phyloP scores from a whole-genome alignment of 2,113 vertebrate genomes.

The Odontesthes bonariensis region DNA sequence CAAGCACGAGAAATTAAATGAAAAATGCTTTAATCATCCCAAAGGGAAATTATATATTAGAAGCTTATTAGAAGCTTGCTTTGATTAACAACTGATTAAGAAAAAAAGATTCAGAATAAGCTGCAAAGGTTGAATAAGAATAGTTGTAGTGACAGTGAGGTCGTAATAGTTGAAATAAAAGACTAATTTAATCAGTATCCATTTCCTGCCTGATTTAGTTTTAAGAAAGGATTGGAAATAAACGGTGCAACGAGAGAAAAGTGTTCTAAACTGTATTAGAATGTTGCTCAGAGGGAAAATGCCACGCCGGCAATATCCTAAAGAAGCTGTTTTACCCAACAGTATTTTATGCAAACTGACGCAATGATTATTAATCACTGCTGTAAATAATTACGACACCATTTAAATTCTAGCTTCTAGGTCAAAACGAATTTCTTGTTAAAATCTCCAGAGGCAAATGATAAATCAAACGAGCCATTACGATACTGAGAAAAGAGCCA shows the following conservation, averaged over 20 bases:
- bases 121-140: neutral
- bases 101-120: neutral
- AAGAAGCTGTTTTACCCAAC: neutral
- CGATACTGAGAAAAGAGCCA: neutral
- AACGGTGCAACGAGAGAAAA: neutral
- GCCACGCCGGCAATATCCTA: constrained; percentile 20
- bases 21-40: too few relatives aligned
- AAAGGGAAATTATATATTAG: too few relatives aligned
- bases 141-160: too few relatives aligned
- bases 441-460: constrained; percentile 32
- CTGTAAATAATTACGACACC: constrained; percentile 10
- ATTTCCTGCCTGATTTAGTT: constrained; percentile 2
- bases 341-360: constrained; percentile 27
- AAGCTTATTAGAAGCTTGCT: too few relatives aligned
- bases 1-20: too few relatives aligned
- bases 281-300: constrained; percentile 19
- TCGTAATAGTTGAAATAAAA: too few relatives aligned
- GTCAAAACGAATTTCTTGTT: constrained; percentile 52
- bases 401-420: constrained; percentile 39
- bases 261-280: neutral
- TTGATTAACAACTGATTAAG: too few relatives aligned
- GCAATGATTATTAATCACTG: constrained; percentile 40
- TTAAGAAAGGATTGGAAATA: neutral
- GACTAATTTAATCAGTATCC: neutral
- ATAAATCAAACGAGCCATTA: constrained; percentile 45